phyloP scores from a whole-genome alignment of 2,113 vertebrate species.

The Callocephalon fimbriatum region DNA sequence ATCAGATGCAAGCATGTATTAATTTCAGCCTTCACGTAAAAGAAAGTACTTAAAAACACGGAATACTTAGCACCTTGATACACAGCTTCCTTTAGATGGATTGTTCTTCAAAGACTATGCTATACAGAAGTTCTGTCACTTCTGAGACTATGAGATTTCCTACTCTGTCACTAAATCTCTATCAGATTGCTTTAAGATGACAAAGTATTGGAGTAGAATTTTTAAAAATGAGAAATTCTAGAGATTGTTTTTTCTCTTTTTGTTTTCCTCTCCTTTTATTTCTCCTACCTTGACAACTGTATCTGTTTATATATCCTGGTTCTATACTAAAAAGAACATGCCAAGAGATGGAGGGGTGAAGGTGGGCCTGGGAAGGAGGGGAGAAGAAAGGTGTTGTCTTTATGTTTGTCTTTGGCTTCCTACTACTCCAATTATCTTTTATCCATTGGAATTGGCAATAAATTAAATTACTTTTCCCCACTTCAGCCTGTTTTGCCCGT shows the following conservation, averaged over 20 bases:
- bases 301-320: background rate
- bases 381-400: background rate
- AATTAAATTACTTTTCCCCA: background rate
- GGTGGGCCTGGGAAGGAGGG: rapidly evolving
- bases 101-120: background rate
- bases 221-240: background rate
- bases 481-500: background rate
- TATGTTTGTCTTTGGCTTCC: background rate
- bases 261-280: background rate
- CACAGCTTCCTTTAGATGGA: background rate
- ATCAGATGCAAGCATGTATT: background rate
- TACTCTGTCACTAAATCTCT: background rate
- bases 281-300: background rate
- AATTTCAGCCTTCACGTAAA: background rate
- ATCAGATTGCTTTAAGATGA: background rate
- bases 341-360: background rate
- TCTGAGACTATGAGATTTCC: background rate
- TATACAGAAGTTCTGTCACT: background rate
- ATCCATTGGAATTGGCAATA: background rate
- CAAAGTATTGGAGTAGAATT: background rate
- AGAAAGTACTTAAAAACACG: background rate
- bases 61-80: background rate
- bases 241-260: background rate
- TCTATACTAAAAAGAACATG: background rate
- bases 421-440: background rate